phyloP scores from a whole-genome alignment of 1,140 invertebrate genomes.

The Scaptomyza hsui region DNA sequence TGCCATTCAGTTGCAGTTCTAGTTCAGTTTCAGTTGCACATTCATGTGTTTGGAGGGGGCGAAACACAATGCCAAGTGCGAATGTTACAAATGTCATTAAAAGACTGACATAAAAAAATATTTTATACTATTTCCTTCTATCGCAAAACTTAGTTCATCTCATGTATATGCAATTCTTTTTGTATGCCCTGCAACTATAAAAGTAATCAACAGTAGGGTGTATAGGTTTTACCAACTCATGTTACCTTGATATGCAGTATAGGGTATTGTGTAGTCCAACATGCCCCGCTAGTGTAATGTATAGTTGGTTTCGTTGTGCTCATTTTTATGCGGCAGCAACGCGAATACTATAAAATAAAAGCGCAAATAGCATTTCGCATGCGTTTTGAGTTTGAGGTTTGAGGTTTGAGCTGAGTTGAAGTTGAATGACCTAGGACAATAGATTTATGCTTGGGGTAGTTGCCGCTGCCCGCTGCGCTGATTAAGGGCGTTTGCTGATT shows the following conservation, averaged over 20 bases:
- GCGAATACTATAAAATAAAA: conserved; percentile 71
- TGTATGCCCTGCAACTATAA: conserved; percentile 1
- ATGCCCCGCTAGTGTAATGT: conserved; percentile 30
- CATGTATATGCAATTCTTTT: conserved; percentile 13
- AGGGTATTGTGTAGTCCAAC: neutral
- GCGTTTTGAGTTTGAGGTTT: conserved; percentile 61
- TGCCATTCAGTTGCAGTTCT: conserved; percentile 16
- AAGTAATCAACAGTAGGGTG: no score
- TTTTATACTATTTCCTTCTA: conserved; percentile 54
- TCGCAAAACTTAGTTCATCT: conserved; percentile 17
- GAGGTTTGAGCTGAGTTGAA: conserved; percentile 46
- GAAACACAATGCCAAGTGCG: conserved; percentile 55
- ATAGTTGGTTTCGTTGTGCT: conserved; percentile 46
- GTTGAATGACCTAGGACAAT: conserved; percentile 82
- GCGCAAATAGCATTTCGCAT: conserved; percentile 69
- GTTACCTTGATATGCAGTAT: neutral
- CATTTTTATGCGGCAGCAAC: conserved; percentile 65
- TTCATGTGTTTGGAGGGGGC: neutral
- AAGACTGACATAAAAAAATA: conserved; percentile 77
- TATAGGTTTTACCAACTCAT: neutral
- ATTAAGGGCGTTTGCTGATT: conserved; percentile 70
- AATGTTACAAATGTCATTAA: conserved; percentile 82
- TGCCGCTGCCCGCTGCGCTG: conserved; percentile 73
- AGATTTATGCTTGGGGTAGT: conserved; percentile 80
- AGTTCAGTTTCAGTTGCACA: conserved; percentile 5